Base-by-base conservation (phyloP, 2,888 invertebrate species). In the Ophioninae sp. region DNA sequence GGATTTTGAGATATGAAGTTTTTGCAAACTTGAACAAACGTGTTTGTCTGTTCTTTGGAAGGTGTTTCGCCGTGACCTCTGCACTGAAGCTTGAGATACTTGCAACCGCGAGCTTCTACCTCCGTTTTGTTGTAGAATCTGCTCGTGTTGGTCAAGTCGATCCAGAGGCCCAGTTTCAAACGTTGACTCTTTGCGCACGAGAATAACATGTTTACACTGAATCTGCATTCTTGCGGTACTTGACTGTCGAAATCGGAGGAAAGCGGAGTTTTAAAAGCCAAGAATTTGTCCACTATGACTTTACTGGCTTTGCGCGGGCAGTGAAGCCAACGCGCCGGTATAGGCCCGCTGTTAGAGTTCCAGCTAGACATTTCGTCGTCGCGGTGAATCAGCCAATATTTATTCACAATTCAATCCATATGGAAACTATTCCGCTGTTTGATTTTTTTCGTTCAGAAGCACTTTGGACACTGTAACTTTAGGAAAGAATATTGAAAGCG, bases 211-310 rank as follows among this genome's bases (percentile, higher is more conserved):
- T 96, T 95, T 0, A 99, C 96, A 56, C 95, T 95, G 92, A 99
- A 99, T 57, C 97, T 95, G 92, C 95, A 96, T 89, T 95, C 95
- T 86, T 96, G 95, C 2, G 98, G 96, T 84, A 99, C 97, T 94
- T 97, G 96, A 69, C 95, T 95, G 92, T 99, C 96, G 92, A 96
- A 99, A 77, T 95, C 94, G 8, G 94, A 93, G 88, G 96, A 96
- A 3, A 99, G 94, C 0, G 99, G 99, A 2, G 99, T 99, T 93
- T 99, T 99, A 92, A 98, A 97, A 6, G 98, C 98, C 82, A 99
- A 93, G 93, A 99, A 99, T 91, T 97, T 97, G 73, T 96, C 95
- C 62, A 95, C 95, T 79, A 98, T 95, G 72, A 97, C 93, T 69
- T 93, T 94, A 44, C 94, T 93, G 37, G 97, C 95, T 93, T 97